Conservation (phyloP, 2,113 vertebrate genomes). For the Syngnathus typhle region DNA sequence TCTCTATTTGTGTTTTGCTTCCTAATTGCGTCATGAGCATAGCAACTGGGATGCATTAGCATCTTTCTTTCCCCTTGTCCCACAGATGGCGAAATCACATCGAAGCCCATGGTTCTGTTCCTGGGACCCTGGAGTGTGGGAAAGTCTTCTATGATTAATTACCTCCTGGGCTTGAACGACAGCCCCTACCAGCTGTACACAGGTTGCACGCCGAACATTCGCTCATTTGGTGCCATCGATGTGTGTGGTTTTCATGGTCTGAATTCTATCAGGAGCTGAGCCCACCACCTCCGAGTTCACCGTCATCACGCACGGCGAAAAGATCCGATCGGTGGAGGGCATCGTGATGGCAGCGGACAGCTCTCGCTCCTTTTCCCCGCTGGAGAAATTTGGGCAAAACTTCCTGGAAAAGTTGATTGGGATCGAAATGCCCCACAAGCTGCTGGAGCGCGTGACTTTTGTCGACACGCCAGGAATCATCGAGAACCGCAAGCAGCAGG, state of each 20-base stretch:
- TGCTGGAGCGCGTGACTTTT: conserved; percentile 91
- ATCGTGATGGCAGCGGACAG: conserved; percentile 99
- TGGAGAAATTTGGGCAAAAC: conserved; percentile 98
- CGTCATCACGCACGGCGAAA: conserved; percentile 93
- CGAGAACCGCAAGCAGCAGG: conserved; percentile 97
- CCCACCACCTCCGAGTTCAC: conserved; percentile 98
- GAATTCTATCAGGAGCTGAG: conserved; percentile 79
- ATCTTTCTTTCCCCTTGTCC: conserved; percentile 12
- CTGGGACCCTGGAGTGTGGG: conserved; percentile 98
- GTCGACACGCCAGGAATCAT: conserved; percentile 97
- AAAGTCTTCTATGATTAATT: conserved; percentile 99
- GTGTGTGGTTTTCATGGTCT: background rate
- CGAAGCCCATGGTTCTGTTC: conserved; percentile 97
- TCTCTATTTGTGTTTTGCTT: too few species aligned
- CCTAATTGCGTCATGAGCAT: too few species aligned
- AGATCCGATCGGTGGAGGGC: conserved; percentile 93
- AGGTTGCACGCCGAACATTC: conserved; percentile 62
- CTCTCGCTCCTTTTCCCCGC: conserved; percentile 87
- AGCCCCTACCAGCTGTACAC: conserved; percentile 94
- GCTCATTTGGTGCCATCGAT: background rate
- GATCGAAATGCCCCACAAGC: conserved; percentile 94
- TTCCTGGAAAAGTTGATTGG: conserved; percentile 96
- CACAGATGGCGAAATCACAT: conserved; percentile 95
- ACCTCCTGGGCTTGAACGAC: conserved; percentile 88
- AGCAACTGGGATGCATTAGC: too few species aligned